Conservation (phyloP, 2,888 invertebrate genomes). For the Dioctria linearis region DNA sequence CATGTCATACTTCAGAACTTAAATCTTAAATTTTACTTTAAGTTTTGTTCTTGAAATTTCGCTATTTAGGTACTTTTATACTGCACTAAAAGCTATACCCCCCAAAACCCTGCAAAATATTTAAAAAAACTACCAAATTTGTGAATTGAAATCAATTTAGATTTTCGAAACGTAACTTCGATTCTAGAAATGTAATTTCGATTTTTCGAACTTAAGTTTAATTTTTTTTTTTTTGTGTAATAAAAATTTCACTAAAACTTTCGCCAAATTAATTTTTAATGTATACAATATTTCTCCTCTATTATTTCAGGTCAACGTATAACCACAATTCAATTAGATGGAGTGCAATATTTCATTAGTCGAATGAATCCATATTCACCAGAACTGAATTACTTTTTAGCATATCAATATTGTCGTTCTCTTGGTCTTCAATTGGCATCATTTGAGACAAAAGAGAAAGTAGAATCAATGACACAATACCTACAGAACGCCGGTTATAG, state of each 20-base stretch:
- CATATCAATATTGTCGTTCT: constrained; percentile 90
- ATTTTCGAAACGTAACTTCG: too few species aligned
- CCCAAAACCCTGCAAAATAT: too few species aligned
- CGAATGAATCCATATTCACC: constrained; percentile 91
- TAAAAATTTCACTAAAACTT: neutral
- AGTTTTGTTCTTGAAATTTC: too few species aligned
- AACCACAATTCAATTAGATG: constrained; percentile 88
- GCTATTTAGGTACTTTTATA: too few species aligned
- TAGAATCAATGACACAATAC: constrained; percentile 87
- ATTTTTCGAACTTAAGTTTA: too few species aligned
- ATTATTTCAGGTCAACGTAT: constrained; percentile 82
- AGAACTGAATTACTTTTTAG: constrained; percentile 87
- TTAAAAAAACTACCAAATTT: too few species aligned
- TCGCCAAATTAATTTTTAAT: neutral
- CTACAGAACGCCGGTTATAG: constrained; percentile 87
- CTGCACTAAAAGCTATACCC: too few species aligned
- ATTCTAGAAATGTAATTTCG: too few species aligned
- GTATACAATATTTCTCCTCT: neutral
- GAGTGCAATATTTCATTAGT: constrained; percentile 88
- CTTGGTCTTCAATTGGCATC: constrained; percentile 88
- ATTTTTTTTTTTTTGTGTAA: too few species aligned
- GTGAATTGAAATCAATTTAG: too few species aligned
- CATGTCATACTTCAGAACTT: too few species aligned
- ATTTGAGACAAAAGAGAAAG: constrained; percentile 89
- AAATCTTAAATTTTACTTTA: too few species aligned